Evolutionary conservation across 2,888 invertebrate genomes (phyloP), one percentile per base, ranked within the genome.

Genomic region (Pandemis corylana): DNA sequence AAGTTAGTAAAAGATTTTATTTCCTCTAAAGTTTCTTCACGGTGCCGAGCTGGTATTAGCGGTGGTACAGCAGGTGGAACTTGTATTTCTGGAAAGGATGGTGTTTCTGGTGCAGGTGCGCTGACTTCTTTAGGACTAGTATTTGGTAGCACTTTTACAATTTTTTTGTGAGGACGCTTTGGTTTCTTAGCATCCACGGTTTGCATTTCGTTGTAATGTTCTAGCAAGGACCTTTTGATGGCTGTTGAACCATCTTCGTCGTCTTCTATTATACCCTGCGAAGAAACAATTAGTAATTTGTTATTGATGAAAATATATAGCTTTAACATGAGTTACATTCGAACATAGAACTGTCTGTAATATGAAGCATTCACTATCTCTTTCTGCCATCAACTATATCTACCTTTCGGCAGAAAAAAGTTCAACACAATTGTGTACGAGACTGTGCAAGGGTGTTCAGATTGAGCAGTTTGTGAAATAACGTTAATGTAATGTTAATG

Each of bases 1-100:
- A 88, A 89, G 20, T 83, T 81, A 4, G 83, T 78, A 73, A 89
- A 89, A 42, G 83, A 82, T 63, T 76, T 78, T 6, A 87, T 87
- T 78, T 88, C 89, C 4, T 87, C 85, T 10, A 82, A 79, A 66
- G 77, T 77, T 36, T 82, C 80, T 41, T 75, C 68, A 28, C 69
- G 5, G n/a, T 78, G 78, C 13, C 77, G 78, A 5, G 77, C 63
- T 15, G 74, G 56, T 13, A 46, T 42, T 20, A 42, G 62, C 10
- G 56, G 68, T 28, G 71, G 63, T 42, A 75, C 10, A 42, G 51
- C 64, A 7, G 51, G 10, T 2, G 72, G 49, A 10, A 78, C 72
- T 67, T 72, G n/a, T 5, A 28, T 61, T 36, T 77, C 72, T 5
- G 74, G 36, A 51, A 75, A 72, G 42, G 78, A 75, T 69, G 46